Base-by-base conservation (phyloP, 1,140 invertebrate genomes). In the Ostrea denselamellosa region DNA sequence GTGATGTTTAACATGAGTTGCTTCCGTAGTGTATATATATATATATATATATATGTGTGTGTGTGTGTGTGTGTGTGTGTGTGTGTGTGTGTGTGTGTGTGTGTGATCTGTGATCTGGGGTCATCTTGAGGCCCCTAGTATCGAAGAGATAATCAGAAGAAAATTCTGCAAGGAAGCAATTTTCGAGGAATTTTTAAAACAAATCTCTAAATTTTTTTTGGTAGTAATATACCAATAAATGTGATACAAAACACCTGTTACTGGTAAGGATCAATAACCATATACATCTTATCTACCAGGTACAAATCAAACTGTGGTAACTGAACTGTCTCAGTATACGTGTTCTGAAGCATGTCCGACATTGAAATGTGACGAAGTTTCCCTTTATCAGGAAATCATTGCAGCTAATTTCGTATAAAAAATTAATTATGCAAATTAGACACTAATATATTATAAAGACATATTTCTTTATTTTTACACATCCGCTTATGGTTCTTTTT, bases 251-350 rank as follows among this genome's bases (percentile, higher is more conserved):
- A 0, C 56, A 62, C n/a, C n/a, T 8, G 56, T 19, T 62, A 17
- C 5, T 62, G 19, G 17, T 5, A 62, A 62, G 17, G 14, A 62
- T 62, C 56, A 62, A 62, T 19, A 5, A 62, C 17, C 2, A 62
- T 62, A 1, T 25, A 77, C 68, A 34, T 77, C 10, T 34, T 28
- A 62, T 77, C 25, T 77, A 17, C 68, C 68, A 34, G 68, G 68
- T 77, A 77, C 22, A 77, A 77, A 34, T 77, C 22, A 77, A 8
- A 77, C 28, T 77, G 68, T 77, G 68, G 68, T 77, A 62, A 19
- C 19, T 62, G 56, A n/a, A 7, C 17, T 28, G 28, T 77, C 22
- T 34, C 34, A 28, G 68, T 25, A 77, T 34, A 77, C 25, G 68
- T 77, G 68, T 34, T 34, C 25, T 34, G 25, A 77, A 17, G 25